phyloP scores from a whole-genome alignment of 2,888 invertebrate genomes.

The Acronicta aceris region DNA sequence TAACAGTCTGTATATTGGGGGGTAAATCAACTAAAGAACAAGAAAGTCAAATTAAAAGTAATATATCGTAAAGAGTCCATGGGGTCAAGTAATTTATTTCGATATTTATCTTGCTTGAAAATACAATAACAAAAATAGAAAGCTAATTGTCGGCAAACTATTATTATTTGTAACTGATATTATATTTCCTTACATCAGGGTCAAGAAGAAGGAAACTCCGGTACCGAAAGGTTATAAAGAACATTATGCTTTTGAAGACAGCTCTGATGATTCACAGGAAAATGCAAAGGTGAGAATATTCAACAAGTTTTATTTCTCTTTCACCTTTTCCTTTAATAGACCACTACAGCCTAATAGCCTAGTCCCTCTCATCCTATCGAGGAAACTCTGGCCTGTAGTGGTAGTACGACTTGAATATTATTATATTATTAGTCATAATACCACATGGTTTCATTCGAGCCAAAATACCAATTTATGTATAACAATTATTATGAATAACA shows the following conservation, averaged over 20 bases:
- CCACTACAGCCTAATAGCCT: too few species aligned
- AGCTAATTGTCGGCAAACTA: background rate
- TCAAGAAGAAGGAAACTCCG: conserved; percentile 90
- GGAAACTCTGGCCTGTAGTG: too few species aligned
- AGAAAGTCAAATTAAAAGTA: background rate
- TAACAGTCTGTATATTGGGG: background rate
- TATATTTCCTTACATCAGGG: conserved; percentile 72
- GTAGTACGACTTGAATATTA: too few species aligned
- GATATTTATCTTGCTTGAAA: background rate
- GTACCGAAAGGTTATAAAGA: conserved; percentile 87
- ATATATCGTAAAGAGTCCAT: background rate
- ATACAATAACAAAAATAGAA: background rate
- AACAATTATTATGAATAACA: too few species aligned
- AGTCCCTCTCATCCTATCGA: too few species aligned
- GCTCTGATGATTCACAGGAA: conserved; percentile 85
- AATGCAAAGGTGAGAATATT: conserved; percentile 69
- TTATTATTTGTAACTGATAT: background rate
- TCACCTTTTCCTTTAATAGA: background rate
- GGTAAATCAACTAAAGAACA: conserved; percentile 1
- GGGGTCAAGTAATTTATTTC: background rate
- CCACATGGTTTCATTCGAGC: too few species aligned
- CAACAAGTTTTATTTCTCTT: background rate
- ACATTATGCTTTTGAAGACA: conserved; percentile 85
- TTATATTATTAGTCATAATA: too few species aligned
- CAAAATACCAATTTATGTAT: too few species aligned